Percentiles rank a stretch among this genome's conserved stretches.
Evolutionary conservation across 2,797 vertebrate species (phyloP).

Genomic region (Neomorphus geoffroyi): DNA sequence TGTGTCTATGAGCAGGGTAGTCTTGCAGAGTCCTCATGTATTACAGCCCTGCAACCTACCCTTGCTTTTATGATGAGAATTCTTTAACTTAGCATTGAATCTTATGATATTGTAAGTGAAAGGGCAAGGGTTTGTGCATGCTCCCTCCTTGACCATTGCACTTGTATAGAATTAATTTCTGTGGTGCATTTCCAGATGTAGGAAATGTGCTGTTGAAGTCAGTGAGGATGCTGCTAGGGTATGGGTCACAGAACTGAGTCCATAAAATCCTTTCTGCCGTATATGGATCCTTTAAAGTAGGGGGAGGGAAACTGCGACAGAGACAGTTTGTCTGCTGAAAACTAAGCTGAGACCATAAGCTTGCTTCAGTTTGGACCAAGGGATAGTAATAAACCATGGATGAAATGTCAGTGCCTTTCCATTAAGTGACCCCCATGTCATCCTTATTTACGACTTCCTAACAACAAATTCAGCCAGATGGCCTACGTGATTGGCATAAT

Average conservation of each 20-base stretch:
- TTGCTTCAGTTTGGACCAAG: slow-evolving; percentile 1
- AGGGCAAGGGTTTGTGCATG: neutral
- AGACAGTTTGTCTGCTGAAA: neutral
- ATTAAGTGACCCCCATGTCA: neutral
- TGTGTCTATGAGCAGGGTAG: neutral
- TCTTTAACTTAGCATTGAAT: neutral
- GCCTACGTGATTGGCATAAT: neutral
- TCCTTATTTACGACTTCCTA: slow-evolving; percentile 13
- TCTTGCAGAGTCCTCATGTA: neutral
- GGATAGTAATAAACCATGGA: slow-evolving; percentile 3
- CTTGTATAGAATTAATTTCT: neutral
- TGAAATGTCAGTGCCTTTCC: slow-evolving; percentile 7
- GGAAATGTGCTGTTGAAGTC: neutral
- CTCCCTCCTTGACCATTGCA: neutral
- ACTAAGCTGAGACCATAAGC: neutral
- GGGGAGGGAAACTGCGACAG: neutral
- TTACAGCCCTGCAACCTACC: neutral
- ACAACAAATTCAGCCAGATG: neutral
- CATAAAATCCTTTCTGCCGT: neutral
- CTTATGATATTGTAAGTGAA: neutral
- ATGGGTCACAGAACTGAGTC: neutral
- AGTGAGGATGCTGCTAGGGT: neutral
- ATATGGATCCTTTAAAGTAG: neutral
- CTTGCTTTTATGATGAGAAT: neutral
- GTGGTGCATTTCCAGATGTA: neutral